Conservation (phyloP, 2,888 invertebrate genomes). For the Enchytraeus crypticus region DNA sequence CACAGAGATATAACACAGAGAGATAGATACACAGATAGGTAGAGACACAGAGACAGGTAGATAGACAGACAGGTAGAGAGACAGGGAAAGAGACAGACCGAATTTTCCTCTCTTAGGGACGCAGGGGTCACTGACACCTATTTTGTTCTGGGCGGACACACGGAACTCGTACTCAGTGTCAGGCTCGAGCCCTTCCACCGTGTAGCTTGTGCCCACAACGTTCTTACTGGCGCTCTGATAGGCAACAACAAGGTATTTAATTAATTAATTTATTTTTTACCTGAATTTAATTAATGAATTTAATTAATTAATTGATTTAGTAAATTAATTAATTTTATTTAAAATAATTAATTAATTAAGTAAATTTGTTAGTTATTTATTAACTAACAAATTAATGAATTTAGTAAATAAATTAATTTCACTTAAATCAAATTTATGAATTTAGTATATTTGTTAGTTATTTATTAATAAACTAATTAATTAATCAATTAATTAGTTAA, state of each 20-base stretch:
- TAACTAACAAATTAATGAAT: no score
- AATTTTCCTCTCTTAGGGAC: constrained; percentile 27
- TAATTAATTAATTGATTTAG: no score
- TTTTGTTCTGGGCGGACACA: constrained; percentile 45
- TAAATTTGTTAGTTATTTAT: neutral
- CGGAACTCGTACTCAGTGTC: constrained; percentile 44
- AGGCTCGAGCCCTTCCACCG: constrained; percentile 35
- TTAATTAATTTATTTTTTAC: neutral
- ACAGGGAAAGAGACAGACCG: constrained; percentile 14
- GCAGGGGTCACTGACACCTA: constrained; percentile 35
- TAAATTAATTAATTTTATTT: neutral
- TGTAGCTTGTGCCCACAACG: constrained; percentile 30
- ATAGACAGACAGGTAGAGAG: neutral
- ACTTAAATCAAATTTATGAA: no score
- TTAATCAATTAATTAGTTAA: no score
- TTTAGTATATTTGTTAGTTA: no score
- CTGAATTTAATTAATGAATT: neutral
- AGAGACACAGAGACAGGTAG: no score
- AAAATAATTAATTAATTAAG: neutral
- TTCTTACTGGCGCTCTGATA: neutral
- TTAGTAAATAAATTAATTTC: no score
- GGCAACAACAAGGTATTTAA: no score
- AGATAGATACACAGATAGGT: no score
- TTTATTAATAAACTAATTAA: no score
- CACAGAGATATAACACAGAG: no score